Conservation (phyloP, 2,113 vertebrate genomes). For the Ahaetulla prasina region DNA sequence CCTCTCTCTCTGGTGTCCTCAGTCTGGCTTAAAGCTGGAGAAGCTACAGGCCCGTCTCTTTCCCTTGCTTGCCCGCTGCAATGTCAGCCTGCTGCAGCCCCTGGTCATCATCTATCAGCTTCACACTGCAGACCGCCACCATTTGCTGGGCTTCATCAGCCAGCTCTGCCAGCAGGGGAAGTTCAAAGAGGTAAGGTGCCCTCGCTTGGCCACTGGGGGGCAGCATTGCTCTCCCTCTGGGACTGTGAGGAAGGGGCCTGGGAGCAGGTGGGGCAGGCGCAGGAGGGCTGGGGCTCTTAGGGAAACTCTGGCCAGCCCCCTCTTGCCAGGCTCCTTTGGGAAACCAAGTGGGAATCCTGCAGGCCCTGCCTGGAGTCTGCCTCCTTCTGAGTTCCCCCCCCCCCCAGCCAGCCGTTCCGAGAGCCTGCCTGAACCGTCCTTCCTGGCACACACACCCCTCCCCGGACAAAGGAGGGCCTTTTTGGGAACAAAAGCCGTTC, state of each 20-base stretch:
- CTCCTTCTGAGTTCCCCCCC: constrained; percentile 72
- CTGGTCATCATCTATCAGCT: constrained; percentile 65
- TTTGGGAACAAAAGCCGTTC: constrained; percentile 69
- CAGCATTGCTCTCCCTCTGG: constrained; percentile 20
- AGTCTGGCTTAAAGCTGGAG: constrained; percentile 43
- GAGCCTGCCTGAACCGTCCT: constrained; percentile 67
- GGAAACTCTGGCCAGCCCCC: not conserved
- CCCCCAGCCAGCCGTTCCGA: constrained; percentile 68
- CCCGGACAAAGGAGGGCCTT: constrained; percentile 72
- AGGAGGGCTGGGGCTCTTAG: not conserved
- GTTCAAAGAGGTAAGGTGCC: constrained; percentile 65
- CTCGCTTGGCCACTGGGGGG: constrained; percentile 31
- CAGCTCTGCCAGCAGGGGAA: constrained; percentile 48
- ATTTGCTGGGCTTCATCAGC: constrained; percentile 45
- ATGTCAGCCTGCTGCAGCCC: constrained; percentile 47
- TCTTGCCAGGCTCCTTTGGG: not conserved
- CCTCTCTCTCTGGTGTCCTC: not conserved
- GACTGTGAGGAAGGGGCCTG: not conserved
- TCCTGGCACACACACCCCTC: constrained; percentile 32
- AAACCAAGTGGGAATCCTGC: constrained; percentile 62
- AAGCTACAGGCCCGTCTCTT: constrained; percentile 51
- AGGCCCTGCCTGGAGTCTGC: constrained; percentile 49
- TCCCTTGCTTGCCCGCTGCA: constrained; percentile 39
- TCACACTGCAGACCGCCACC: constrained; percentile 46
- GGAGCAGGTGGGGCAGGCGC: not conserved